Percentiles rank a stretch among this genome's conserved stretches.
These are phyloP conservation scores for Novumbra hubbsi DNA, from an alignment of 2,797 vertebrate genomes.

Conservation along the genomic window DNA sequence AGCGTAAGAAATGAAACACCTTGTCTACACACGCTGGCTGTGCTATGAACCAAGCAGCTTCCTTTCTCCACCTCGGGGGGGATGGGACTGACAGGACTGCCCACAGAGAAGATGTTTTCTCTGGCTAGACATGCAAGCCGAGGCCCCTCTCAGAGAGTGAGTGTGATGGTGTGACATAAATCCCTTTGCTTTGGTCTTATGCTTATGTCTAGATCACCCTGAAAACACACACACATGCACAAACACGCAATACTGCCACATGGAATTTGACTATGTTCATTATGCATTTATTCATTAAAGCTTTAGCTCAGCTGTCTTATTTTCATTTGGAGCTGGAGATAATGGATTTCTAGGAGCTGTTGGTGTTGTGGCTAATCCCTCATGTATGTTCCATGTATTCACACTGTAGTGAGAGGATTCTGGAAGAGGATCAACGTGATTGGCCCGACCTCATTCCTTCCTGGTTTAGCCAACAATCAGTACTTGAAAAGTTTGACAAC, in stretches of 20 bases:
- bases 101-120: slow-evolving; percentile 5
- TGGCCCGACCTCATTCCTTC: slow-evolving; percentile 13
- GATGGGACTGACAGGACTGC: not conserved
- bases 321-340: slow-evolving; percentile 33
- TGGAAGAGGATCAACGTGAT: slow-evolving; percentile 19
- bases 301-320: slow-evolving; percentile 45
- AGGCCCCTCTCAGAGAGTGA: not conserved
- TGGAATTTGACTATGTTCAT: slow-evolving; percentile 45
- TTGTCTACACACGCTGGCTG: slow-evolving; percentile 13
- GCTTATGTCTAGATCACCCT: not conserved
- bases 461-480: slow-evolving; percentile 11
- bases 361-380: slow-evolving; percentile 51
- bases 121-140: slow-evolving; percentile 3
- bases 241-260: slow-evolving; percentile 21
- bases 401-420: slow-evolving; percentile 27
- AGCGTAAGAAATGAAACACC: slow-evolving; percentile 34
- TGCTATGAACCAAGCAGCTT: slow-evolving; percentile 3
- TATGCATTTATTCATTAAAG: slow-evolving; percentile 64
- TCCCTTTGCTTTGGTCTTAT: not conserved
- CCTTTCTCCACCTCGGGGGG: not conserved
- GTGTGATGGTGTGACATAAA: not conserved
- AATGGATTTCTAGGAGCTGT: slow-evolving; percentile 49
- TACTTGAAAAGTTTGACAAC: not conserved
- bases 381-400: slow-evolving; percentile 31
- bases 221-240: slow-evolving; percentile 16